phyloP scores from a whole-genome alignment of 2,888 invertebrate genomes.

The Hydrotaea cyrtoneurina region DNA sequence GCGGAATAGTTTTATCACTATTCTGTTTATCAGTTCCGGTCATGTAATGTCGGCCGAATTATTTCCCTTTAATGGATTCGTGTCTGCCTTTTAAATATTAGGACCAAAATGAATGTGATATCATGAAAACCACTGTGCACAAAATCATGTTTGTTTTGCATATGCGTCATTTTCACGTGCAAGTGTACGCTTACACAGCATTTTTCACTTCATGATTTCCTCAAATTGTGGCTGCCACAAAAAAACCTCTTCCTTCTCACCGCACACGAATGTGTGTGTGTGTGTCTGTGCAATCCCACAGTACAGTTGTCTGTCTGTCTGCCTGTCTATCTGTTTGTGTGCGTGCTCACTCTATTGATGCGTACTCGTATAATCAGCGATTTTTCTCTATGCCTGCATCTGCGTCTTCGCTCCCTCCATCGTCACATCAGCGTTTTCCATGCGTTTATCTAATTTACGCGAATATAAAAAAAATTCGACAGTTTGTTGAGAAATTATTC shows the following conservation, averaged over 20 bases:
- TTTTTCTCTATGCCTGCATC: slow-evolving; percentile 3
- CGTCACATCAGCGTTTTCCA: slow-evolving; percentile 1
- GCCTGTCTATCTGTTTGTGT: not conserved
- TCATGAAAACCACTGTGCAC: slow-evolving; percentile 28
- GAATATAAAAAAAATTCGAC: slow-evolving; percentile 42
- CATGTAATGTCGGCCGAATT: too few species aligned
- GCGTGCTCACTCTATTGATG: too few species aligned
- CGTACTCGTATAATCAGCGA: slow-evolving; percentile 35
- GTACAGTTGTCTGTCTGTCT: too few species aligned
- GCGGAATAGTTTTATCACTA: too few species aligned
- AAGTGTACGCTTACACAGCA: slow-evolving; percentile 21
- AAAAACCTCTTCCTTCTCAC: slow-evolving; percentile 9
- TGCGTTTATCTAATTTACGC: slow-evolving; percentile 60
- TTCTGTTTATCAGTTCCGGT: too few species aligned
- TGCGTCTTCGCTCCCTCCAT: not conserved
- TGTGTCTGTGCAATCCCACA: not conserved
- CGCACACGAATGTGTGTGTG: slow-evolving; percentile 1
- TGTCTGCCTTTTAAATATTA: too few species aligned
- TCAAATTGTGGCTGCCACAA: slow-evolving; percentile 5
- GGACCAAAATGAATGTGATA: too few species aligned
- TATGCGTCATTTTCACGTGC: not conserved
- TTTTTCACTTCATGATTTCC: slow-evolving; percentile 39
- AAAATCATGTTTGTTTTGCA: slow-evolving; percentile 9
- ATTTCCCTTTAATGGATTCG: too few species aligned
- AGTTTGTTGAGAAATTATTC: slow-evolving; percentile 60